Evolutionary conservation across 2,888 invertebrate genomes (phyloP).

Genomic region (Leucoptera coffeella): DNA sequence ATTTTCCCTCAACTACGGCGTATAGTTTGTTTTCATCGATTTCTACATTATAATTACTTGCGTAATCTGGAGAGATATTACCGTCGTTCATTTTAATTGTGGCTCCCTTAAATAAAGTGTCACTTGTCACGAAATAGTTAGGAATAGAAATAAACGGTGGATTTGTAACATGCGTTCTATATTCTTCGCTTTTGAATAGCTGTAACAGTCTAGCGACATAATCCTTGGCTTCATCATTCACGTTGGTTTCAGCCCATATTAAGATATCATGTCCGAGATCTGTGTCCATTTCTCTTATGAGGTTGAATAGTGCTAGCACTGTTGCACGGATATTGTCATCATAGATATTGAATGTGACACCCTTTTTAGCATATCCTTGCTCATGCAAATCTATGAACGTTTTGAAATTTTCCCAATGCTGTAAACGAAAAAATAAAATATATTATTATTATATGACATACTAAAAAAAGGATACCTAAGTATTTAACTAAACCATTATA

Average conservation of each 20-base stretch:
- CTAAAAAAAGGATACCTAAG: too few species aligned
- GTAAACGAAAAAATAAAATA: too few species aligned
- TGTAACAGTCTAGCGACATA: constrained; percentile 36
- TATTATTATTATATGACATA: too few species aligned
- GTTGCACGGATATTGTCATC: constrained; percentile 39
- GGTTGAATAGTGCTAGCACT: constrained; percentile 30
- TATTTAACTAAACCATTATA: too few species aligned
- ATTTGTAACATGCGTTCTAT: constrained; percentile 17
- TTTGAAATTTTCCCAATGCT: constrained; percentile 14
- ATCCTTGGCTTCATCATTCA: constrained; percentile 43
- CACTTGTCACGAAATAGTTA: constrained; percentile 28
- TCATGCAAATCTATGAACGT: constrained; percentile 14
- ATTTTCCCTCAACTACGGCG: constrained; percentile 26
- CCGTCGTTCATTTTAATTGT: constrained; percentile 16
- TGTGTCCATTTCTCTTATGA: constrained; percentile 25
- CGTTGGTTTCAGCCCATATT: constrained; percentile 24
- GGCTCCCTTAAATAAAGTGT: constrained; percentile 28
- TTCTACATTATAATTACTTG: constrained; percentile 2
- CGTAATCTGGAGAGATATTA: constrained; percentile 9
- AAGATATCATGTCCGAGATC: constrained; percentile 21
- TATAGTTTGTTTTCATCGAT: background rate
- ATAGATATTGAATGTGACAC: constrained; percentile 38
- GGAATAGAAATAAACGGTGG: constrained; percentile 46
- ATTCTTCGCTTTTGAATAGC: constrained; percentile 19
- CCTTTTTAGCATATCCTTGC: constrained; percentile 19